Conservation (phyloP, 1,140 invertebrate species). For the Steinernema khuongi region DNA sequence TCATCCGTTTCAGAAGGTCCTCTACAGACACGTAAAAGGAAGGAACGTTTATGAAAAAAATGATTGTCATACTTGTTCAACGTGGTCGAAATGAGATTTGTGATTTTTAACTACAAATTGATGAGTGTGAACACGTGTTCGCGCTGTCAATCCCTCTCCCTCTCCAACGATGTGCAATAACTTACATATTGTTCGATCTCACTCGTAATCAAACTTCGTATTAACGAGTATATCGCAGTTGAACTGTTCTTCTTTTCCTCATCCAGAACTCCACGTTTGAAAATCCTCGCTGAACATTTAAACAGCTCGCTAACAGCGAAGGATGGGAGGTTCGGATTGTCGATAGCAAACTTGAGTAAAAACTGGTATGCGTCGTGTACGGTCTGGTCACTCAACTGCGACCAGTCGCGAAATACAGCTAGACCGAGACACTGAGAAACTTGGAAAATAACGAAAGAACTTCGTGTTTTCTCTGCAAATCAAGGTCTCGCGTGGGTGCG, state of each 20-base stretch:
- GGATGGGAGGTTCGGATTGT: constrained; percentile 7
- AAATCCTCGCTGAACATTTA: constrained; percentile 22
- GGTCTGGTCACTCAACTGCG: neutral
- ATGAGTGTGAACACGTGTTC: neutral
- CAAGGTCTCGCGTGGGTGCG: neutral
- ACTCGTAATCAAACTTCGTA: constrained; percentile 24
- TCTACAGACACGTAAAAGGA: no score
- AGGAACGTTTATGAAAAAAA: neutral
- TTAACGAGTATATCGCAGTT: constrained; percentile 26
- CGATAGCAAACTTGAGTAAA: constrained; percentile 25
- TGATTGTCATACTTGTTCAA: neutral
- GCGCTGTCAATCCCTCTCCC: no score
- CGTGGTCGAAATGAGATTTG: neutral
- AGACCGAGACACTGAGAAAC: constrained; percentile 21
- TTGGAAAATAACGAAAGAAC: constrained; percentile 30
- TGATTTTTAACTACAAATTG: neutral
- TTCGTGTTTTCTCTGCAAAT: constrained; percentile 15
- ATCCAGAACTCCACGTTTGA: constrained; percentile 37
- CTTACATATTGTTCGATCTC: constrained; percentile 23
- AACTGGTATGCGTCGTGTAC: constrained; percentile 22
- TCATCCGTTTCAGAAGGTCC: neutral
- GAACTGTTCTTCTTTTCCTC: constrained; percentile 24
- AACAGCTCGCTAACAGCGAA: constrained; percentile 26
- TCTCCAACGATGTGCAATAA: no score
- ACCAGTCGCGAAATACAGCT: constrained; percentile 29